Evolutionary conservation across 2,113 vertebrate genomes (phyloP).

Genomic region (Poeciliopsis turrubarensis): DNA sequence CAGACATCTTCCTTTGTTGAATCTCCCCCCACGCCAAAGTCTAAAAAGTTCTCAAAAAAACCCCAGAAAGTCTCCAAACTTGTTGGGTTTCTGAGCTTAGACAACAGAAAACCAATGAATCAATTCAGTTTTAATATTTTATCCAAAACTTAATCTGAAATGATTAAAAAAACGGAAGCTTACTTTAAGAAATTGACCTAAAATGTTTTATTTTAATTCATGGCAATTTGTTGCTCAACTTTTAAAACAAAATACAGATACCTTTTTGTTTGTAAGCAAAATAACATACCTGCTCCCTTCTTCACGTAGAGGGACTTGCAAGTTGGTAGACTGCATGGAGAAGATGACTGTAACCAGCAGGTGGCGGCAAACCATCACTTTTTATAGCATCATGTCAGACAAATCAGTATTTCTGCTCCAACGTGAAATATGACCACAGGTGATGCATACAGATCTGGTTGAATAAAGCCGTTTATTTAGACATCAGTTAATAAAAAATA

Average conservation of each 20-base stretch:
- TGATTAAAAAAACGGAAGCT: background rate
- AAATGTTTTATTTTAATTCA: too few species aligned
- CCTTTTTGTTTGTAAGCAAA: too few species aligned
- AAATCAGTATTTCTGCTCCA: background rate
- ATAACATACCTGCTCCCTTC: too few species aligned
- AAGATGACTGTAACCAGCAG: conserved; percentile 43
- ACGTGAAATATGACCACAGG: background rate
- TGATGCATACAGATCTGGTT: conserved; percentile 36
- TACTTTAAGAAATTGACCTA: background rate
- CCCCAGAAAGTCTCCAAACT: background rate
- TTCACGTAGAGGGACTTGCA: too few species aligned
- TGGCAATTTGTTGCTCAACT: too few species aligned
- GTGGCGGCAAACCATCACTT: conserved; percentile 53
- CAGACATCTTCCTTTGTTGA: too few species aligned
- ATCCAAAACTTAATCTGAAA: background rate
- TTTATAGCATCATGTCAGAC: background rate
- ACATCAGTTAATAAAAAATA: conserved; percentile 74
- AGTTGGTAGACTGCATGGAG: too few species aligned
- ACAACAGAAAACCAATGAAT: background rate
- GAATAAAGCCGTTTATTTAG: conserved; percentile 81
- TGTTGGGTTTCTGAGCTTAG: background rate
- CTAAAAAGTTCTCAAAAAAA: too few species aligned
- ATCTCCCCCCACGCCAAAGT: too few species aligned
- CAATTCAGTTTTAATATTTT: background rate
- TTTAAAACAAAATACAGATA: too few species aligned